Evolutionary conservation across 2,113 vertebrate species (phyloP), one percentile per base, ranked within the genome.

Genomic region (Ammodytes marinus): DNA sequence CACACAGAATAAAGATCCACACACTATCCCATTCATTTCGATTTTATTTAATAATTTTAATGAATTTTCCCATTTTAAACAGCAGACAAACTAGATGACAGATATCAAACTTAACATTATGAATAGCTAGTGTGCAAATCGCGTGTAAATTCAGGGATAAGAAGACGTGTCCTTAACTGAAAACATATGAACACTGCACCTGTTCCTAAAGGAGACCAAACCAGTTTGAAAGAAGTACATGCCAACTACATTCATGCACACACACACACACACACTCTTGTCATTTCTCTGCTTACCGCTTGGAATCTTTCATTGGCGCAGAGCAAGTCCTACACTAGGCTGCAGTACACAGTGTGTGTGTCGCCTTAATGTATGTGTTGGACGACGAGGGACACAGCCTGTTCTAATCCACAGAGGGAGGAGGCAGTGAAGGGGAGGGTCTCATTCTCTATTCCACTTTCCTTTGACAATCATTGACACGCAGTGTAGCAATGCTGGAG

Each of bases 301-400:
- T 69, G 13, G 4, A 19, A 17, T 37, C 79, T 88, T 84, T 90
- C 82, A 86, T 87, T 58, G 17, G 42, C 52, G 80, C 43, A 49
- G 17, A 42, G 3, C 37, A 10, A 27, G 57, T 40, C 54, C n/a
- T 40, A 27, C 4, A 53, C 57, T 75, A 4, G 10, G n/a, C 11
- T 45, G 15, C 53, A 59, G 19, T 50, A 55, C 19, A 50, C 9
- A 40, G 9, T n/a, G 9, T n/a, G 9, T 66, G 47, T 68, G 71
- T 45, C 27, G 17, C 42, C 27, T 76, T 69, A 63, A 68, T 69
- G 76, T 15, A 43, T 50, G 66, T 53, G 64, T 42, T 40, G 66
- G 55, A 71, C 74, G 86, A 69, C 58, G 57, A 8, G 46, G 39
- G 53, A 83, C 52, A 15, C 42, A 45, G 70, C 54, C 58, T 65